These are phyloP conservation scores for Macrobrachium rosenbergii DNA, from an alignment of 1,140 invertebrate genomes.

Conservation along the genomic window DNA sequence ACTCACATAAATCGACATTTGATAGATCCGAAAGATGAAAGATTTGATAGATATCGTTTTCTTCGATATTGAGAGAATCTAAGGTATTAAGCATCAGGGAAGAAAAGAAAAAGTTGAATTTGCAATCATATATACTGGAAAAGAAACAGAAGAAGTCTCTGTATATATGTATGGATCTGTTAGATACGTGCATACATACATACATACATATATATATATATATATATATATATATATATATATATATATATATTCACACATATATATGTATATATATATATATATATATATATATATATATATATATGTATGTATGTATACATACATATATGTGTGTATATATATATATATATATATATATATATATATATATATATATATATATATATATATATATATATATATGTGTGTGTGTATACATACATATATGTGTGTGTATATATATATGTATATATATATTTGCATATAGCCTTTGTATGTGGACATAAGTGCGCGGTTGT, in stretches of 20 bases:
- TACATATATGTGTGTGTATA: not conserved
- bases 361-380: conserved; percentile 1
- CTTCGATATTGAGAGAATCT: no score
- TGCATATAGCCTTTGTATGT: no score
- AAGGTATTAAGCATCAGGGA: no score
- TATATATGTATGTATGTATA: conserved; percentile 5
- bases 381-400: conserved; percentile 17
- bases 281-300: not conserved
- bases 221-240: conserved; percentile 22
- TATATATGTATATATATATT: no score
- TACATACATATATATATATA: conserved; percentile 3
- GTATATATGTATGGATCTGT: no score
- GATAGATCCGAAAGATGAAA: no score
- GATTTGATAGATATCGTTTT: no score
- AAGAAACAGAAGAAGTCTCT: no score
- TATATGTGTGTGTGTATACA: not conserved
- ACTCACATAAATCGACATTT: no score
- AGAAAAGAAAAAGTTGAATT: no score
- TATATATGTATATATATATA: conserved; percentile 1
- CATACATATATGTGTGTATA: not conserved
- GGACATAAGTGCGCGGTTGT: not conserved
- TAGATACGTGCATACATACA: not conserved
- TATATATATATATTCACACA: conserved; percentile 7
- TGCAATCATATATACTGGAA: no score
- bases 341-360: conserved; percentile 13